phyloP scores from a whole-genome alignment of 2,797 vertebrate genomes.

The Kryptopterus vitreolus region DNA sequence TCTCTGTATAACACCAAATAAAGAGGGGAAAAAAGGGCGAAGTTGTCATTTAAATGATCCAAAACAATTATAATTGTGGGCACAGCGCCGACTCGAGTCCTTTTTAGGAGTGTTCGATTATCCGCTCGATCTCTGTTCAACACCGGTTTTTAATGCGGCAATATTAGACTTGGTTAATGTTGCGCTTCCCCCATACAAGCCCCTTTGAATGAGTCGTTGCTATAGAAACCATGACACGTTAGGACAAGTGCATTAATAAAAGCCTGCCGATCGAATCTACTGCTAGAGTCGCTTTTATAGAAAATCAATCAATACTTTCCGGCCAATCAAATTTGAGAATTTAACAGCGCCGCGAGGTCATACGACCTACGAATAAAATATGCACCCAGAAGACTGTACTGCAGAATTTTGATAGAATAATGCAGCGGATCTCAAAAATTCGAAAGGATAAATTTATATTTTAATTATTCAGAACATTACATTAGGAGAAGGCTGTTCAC shows the following conservation, averaged over 20 bases:
- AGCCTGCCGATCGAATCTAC: background rate
- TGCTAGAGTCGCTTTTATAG: background rate
- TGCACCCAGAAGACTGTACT: background rate
- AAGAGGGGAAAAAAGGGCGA: no score
- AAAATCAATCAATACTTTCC: background rate
- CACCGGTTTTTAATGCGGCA: background rate
- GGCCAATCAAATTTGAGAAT: slow-evolving; percentile 10
- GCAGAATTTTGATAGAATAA: background rate
- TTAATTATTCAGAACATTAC: no score
- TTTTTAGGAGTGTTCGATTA: background rate
- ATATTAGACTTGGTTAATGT: background rate
- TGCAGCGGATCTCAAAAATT: background rate
- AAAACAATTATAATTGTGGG: background rate
- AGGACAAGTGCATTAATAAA: background rate
- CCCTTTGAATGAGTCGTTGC: background rate
- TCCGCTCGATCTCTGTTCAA: background rate
- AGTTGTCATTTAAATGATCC: no score
- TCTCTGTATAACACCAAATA: no score
- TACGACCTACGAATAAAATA: background rate
- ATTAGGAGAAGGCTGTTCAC: background rate
- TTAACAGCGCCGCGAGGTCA: background rate
- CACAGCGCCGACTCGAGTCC: background rate
- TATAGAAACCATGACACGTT: background rate
- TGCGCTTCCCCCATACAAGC: background rate
- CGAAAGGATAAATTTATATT: background rate